These are phyloP conservation scores for Mastomys natalensis DNA, from an alignment of 2,113 vertebrate genomes.

Conservation along the genomic window DNA sequence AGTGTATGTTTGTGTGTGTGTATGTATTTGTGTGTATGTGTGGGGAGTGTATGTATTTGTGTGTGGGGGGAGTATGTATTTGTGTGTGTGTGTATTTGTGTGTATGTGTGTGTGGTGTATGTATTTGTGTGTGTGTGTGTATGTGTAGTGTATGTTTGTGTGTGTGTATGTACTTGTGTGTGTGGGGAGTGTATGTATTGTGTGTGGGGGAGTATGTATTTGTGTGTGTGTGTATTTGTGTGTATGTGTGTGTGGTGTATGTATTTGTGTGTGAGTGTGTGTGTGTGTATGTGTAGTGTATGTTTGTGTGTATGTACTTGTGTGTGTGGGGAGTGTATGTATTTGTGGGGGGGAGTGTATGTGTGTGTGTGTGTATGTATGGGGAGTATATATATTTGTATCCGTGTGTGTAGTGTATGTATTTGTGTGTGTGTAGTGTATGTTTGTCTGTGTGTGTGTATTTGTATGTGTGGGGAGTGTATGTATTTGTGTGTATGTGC, in stretches of 20 bases:
- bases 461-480: too few relatives aligned
- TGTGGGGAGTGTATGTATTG: too few relatives aligned
- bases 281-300: not conserved
- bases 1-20: not conserved
- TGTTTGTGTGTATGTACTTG: too few relatives aligned
- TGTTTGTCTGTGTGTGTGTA: not conserved
- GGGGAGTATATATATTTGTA: too few relatives aligned
- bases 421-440: not conserved
- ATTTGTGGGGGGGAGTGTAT: not conserved
- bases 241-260: too few relatives aligned
- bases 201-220: not conserved
- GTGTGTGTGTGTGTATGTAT: too few relatives aligned
- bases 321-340: not conserved
- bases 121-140: not conserved
- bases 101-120: too few relatives aligned
- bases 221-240: too few relatives aligned
- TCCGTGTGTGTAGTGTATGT: not conserved
- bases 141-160: too few relatives aligned
- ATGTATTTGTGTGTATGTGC: not conserved
- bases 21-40: not conserved
- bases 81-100: not conserved
- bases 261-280: not conserved
- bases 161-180: not conserved
- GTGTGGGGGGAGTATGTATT: too few relatives aligned
- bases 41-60: not conserved